Evolutionary conservation across 2,888 invertebrate genomes (phyloP).

Genomic region (Drosophila hamatofila): DNA sequence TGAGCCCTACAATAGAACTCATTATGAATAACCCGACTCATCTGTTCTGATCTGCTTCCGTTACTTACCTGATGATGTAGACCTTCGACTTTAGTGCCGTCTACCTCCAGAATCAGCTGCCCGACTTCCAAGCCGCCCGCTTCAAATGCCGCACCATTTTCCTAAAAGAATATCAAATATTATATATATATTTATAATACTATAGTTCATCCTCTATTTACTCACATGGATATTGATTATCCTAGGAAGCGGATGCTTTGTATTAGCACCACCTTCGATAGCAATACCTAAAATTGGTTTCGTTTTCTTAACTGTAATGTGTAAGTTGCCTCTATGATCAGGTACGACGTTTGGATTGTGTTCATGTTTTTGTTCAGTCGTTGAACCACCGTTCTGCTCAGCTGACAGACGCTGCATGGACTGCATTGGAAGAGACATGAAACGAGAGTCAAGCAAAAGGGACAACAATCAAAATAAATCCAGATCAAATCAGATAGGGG

Average conservation of each 20-base stretch:
- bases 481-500: not conserved
- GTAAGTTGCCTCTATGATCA: conserved; percentile 94
- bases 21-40: not conserved
- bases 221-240: conserved; percentile 98
- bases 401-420: conserved; percentile 91
- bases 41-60: not conserved
- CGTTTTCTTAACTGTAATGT: conserved; percentile 95
- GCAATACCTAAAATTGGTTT: conserved; percentile 98
- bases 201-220: conserved; percentile 33
- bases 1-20: not conserved
- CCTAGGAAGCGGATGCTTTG: conserved; percentile 96
- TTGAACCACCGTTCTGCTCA: conserved; percentile 87
- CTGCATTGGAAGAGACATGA: conserved; percentile 79
- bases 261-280: conserved; percentile 98
- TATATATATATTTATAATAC: not conserved
- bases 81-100: conserved; percentile 92
- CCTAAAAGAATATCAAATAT: conserved; percentile 86
- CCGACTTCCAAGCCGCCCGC: conserved; percentile 97
- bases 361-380: conserved; percentile 86
- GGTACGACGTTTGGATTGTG: conserved; percentile 90
- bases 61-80: conserved; percentile 90
- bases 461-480: conserved; percentile 8
- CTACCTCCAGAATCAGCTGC: conserved; percentile 96
- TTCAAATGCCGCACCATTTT: conserved; percentile 96
- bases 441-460: conserved; percentile 47